Conservation (phyloP, 2,113 vertebrate genomes). For the Petrocephalus zakoni region DNA sequence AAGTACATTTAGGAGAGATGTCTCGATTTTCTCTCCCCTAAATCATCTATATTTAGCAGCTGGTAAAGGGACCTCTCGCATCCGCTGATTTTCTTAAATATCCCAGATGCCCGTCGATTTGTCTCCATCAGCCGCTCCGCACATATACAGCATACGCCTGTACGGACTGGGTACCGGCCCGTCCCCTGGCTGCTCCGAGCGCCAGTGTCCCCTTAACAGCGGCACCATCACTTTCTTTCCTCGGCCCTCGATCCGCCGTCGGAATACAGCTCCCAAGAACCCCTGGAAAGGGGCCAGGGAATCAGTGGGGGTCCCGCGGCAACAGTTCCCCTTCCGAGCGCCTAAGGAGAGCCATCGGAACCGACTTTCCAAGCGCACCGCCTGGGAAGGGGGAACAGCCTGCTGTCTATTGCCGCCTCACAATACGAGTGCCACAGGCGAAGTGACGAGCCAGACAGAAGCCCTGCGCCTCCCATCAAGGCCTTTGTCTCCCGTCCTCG, state of each 20-base stretch:
- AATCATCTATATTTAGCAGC: slow-evolving; percentile 16
- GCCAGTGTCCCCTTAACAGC: not conserved
- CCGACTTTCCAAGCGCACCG: slow-evolving; percentile 31
- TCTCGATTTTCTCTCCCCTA: not conserved
- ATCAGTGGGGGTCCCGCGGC: slow-evolving; percentile 35
- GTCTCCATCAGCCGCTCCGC: not conserved
- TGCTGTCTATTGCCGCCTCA: slow-evolving; percentile 10
- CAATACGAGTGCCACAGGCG: slow-evolving; percentile 31
- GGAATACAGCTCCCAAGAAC: slow-evolving; percentile 28
- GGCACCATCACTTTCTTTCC: not conserved
- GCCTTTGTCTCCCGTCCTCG: slow-evolving; percentile 33
- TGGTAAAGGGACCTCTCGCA: not conserved
- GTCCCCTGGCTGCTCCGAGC: not conserved
- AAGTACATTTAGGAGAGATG: slow-evolving; percentile 5
- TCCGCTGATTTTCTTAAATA: not conserved
- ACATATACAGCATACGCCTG: too few species aligned
- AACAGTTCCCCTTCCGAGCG: slow-evolving; percentile 36
- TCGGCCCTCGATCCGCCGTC: slow-evolving; percentile 14
- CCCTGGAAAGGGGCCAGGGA: slow-evolving; percentile 32
- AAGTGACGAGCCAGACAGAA: slow-evolving; percentile 36
- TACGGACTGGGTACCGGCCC: not conserved
- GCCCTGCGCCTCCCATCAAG: slow-evolving; percentile 42
- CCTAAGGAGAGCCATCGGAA: slow-evolving; percentile 42
- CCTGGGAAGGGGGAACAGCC: slow-evolving; percentile 25
- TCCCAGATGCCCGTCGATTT: not conserved